Evolutionary conservation across 2,888 invertebrate species (phyloP), one percentile per base, ranked within the genome.

Genomic region (Ganaspis brasiliensis): DNA sequence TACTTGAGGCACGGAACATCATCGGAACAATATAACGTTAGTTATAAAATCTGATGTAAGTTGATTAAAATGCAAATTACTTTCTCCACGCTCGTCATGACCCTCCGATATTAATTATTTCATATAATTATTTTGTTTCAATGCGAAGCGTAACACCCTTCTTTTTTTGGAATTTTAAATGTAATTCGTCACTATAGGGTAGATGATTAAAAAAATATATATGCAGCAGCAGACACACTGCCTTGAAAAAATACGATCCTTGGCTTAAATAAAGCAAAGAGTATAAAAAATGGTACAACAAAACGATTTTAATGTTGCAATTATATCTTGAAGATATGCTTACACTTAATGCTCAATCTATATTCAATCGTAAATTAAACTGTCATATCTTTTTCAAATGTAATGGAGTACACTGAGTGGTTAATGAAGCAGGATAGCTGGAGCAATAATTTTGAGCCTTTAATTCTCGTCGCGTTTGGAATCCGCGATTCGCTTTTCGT

Each of bases 381-480:
- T 19, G 21, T 63, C 19, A 63, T 63, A 63, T 21, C 61, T 63
- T 63, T 63, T 63, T 63, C 19, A 35, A 63, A 37, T 63, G 61
- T 63, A 63, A 63, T 63, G 61, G 37, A 63, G 61, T 63, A 59
- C 31, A 59, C 16, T 59, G 61, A 63, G 61, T 63, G 61, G 61
- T 63, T 63, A 63, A 63, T 63, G 61, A 63, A 63, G 61, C 61
- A 61, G 19, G 19, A 61, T 37, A 61, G 61, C 35, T 61, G 37
- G 35, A 19, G 40, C 24, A 67, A 67, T 67, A 67, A 67, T 67
- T 67, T 67, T 45, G 67, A 67, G 40, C 45, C n/a, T 67, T 67
- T 67, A 67, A 67, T 67, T 67, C 45, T 67, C 40, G 45, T 67
- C 40, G 40, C 67, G 67, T 67, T 67, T 67, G 24, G 67, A 40